phyloP scores from a whole-genome alignment of 1,140 invertebrate genomes.

The Holotrichia oblita region DNA sequence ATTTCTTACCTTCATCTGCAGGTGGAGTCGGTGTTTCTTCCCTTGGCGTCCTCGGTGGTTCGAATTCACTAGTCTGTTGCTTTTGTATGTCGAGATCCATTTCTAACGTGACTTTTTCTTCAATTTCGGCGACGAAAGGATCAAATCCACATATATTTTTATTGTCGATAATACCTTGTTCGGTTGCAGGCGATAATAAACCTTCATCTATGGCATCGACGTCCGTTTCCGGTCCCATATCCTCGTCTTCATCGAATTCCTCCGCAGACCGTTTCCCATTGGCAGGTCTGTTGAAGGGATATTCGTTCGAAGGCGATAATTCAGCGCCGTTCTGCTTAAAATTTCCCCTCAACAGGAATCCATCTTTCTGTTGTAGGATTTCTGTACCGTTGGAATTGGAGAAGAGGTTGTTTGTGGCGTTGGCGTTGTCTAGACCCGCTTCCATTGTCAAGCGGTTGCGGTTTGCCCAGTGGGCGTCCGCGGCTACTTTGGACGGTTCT shows the following conservation, averaged over 20 bases:
- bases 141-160: slow-evolving; percentile 46
- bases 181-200: slow-evolving; percentile 48
- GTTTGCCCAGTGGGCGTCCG: slow-evolving; percentile 59
- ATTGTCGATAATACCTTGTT: slow-evolving; percentile 30
- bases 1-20: slow-evolving; percentile 63
- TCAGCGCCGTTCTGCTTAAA: slow-evolving; percentile 53
- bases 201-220: slow-evolving; percentile 68
- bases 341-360: slow-evolving; percentile 52
- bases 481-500: slow-evolving; percentile 72
- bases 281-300: slow-evolving; percentile 39
- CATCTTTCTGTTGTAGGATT: slow-evolving; percentile 43
- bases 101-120: slow-evolving; percentile 50
- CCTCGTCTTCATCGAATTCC: slow-evolving; percentile 64
- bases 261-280: slow-evolving; percentile 55
- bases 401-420: slow-evolving; percentile 56
- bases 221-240: slow-evolving; percentile 70
- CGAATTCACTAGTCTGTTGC: slow-evolving; percentile 52
- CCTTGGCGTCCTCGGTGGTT: slow-evolving; percentile 48
- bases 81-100: slow-evolving; percentile 50
- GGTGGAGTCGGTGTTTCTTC: slow-evolving; percentile 66
- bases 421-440: slow-evolving; percentile 56
- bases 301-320: slow-evolving; percentile 25
- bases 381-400: slow-evolving; percentile 55
- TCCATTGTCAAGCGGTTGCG: slow-evolving; percentile 56
- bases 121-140: slow-evolving; percentile 48